Conservation (phyloP, 1,140 invertebrate genomes). For the Cotesia vestalis region DNA sequence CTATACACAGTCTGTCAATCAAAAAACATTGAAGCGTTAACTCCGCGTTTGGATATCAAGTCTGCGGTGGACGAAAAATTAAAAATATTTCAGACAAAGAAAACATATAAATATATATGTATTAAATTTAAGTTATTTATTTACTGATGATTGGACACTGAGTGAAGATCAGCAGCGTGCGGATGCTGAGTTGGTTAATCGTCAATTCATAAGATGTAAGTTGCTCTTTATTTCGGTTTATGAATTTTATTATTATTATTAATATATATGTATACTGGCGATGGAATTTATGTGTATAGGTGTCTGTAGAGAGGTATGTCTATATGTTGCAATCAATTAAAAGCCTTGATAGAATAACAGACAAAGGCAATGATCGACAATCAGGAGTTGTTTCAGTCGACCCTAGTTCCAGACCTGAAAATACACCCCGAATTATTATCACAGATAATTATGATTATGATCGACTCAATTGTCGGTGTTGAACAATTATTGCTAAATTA, state of each 20-base stretch:
- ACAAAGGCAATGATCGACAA: slow-evolving; percentile 33
- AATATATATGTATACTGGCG: slow-evolving; percentile 14
- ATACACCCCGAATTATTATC: neutral
- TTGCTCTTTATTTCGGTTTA: slow-evolving; percentile 12
- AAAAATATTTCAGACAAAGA: too few relatives aligned
- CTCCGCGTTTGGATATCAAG: too few relatives aligned
- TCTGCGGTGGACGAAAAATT: too few relatives aligned
- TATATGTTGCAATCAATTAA: too few relatives aligned
- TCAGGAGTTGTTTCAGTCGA: too few relatives aligned
- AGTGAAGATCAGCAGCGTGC: slow-evolving; percentile 28
- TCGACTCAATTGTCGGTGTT: too few relatives aligned
- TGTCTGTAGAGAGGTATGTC: neutral
- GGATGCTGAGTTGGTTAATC: slow-evolving; percentile 44
- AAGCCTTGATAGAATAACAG: slow-evolving; percentile 28
- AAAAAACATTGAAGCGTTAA: too few relatives aligned
- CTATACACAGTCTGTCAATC: too few relatives aligned
- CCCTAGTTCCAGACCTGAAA: slow-evolving; percentile 17
- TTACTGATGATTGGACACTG: neutral
- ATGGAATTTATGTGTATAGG: neutral
- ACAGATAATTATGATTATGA: too few relatives aligned
- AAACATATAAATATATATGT: too few relatives aligned
- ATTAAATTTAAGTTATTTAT: too few relatives aligned
- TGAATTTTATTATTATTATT: neutral
- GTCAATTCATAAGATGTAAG: slow-evolving; percentile 50
- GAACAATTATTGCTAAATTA: too few relatives aligned